phyloP scores from a whole-genome alignment of 1,140 invertebrate genomes.

The Aplysia californica region DNA sequence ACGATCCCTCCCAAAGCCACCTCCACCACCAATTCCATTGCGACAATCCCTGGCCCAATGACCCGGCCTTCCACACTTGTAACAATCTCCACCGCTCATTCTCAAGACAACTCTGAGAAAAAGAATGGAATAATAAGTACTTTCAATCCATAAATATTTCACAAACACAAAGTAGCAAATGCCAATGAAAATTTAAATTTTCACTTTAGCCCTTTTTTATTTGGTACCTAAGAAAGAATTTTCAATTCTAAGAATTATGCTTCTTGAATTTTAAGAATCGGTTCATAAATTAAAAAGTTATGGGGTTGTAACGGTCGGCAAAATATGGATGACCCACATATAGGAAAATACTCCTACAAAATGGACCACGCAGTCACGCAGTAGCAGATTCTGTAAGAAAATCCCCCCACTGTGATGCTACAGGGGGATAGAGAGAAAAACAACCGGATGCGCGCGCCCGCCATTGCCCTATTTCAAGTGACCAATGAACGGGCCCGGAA shows the following conservation, averaged over 20 bases:
- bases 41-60: slow-evolving; percentile 71
- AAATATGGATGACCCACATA: too few species aligned
- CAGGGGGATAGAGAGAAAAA: too few species aligned
- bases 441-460: too few species aligned
- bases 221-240: too few species aligned
- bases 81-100: slow-evolving; percentile 59
- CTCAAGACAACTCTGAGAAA: slow-evolving; percentile 3
- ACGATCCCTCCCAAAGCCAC: slow-evolving; percentile 25
- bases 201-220: too few species aligned
- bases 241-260: too few species aligned
- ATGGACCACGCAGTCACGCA: not conserved
- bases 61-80: slow-evolving; percentile 64
- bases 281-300: too few species aligned
- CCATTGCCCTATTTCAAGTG: too few species aligned
- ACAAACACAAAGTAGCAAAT: not conserved
- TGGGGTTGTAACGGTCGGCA: too few species aligned
- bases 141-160: not conserved
- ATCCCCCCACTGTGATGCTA: not conserved
- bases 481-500: too few species aligned
- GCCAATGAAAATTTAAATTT: too few species aligned
- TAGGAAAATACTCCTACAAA: not conserved
- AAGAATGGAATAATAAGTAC: not conserved
- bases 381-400: not conserved
- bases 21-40: slow-evolving; percentile 23
- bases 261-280: too few species aligned